A percentile compares a stretch with the other conserved stretches of the same genome.
These are phyloP conservation scores for Clinocottus analis DNA, from an alignment of 2,113 vertebrate genomes.

Conservation along the genomic window DNA sequence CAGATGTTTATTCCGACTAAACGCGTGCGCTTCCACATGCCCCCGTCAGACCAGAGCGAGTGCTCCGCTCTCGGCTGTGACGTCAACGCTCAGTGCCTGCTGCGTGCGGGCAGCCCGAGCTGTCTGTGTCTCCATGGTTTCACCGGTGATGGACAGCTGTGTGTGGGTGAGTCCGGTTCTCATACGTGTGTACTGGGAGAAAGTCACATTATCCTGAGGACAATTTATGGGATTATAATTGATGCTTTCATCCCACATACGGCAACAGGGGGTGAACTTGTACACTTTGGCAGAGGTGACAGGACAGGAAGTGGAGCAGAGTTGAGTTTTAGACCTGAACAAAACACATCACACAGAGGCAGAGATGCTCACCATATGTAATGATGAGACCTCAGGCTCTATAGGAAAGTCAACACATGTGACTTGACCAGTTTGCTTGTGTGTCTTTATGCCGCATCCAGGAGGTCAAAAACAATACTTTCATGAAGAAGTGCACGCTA, in stretches of 20 bases:
- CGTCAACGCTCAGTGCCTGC: conserved; percentile 82
- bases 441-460: conserved; percentile 61
- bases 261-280: not conserved
- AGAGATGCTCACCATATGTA: not conserved
- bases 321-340: not conserved
- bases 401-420: not conserved
- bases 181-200: not conserved
- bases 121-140: conserved; percentile 90
- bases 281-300: not conserved
- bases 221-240: conserved; percentile 28
- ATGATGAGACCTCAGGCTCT: not conserved
- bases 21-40: conserved; percentile 25
- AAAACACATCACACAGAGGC: conserved; percentile 4
- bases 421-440: conserved; percentile 78
- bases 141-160: conserved; percentile 83
- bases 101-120: conserved; percentile 73
- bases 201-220: not conserved
- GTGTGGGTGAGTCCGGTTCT: conserved; percentile 84
- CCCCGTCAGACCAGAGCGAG: conserved; percentile 84
- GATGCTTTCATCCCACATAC: conserved; percentile 2
- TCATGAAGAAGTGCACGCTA: not conserved
- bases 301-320: not conserved
- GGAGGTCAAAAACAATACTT: conserved; percentile 55
- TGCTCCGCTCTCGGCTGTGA: conserved; percentile 84
- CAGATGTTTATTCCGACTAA: not conserved